A percentile compares a stretch with the other conserved stretches of the same genome.
phyloP scores from a whole-genome alignment of 2,113 vertebrate species.

The Ptilorrhoa leucosticta region DNA sequence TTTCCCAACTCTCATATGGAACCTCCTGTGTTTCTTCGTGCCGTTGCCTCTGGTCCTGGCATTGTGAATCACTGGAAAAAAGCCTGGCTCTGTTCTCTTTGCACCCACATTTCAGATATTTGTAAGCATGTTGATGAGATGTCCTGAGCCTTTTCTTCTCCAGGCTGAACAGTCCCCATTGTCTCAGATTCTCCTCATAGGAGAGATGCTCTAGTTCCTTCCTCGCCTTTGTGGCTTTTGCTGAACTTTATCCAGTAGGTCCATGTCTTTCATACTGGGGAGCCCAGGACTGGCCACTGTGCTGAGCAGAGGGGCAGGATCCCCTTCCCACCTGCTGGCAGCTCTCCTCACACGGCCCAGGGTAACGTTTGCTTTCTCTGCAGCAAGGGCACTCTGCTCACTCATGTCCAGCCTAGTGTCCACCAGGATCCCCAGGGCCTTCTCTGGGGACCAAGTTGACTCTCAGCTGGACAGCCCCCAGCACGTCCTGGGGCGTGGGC shows the following conservation, averaged over 20 bases:
- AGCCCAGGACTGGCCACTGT: background rate
- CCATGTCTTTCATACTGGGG: background rate
- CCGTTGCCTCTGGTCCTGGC: background rate
- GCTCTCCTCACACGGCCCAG: background rate
- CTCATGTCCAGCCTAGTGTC: background rate
- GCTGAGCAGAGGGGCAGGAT: background rate
- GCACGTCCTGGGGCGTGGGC: accelerated
- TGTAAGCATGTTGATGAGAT: background rate
- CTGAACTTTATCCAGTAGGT: background rate
- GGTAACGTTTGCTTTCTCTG: background rate
- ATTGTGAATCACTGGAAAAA: background rate
- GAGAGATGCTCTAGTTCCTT: background rate
- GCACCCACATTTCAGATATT: background rate
- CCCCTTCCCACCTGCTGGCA: background rate
- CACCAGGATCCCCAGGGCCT: background rate
- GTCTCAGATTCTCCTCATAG: background rate
- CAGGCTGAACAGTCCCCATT: background rate
- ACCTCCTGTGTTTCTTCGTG: background rate
- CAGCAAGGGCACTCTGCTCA: background rate
- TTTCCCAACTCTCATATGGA: background rate
- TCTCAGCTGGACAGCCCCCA: background rate
- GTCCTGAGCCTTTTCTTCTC: background rate
- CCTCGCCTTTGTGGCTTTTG: background rate
- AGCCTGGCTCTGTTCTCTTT: background rate
- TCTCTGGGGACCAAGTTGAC: background rate